Evolutionary conservation across 2,113 vertebrate genomes (phyloP), one percentile per base, ranked within the genome.

Genomic region (Microtus pennsylvanicus): DNA sequence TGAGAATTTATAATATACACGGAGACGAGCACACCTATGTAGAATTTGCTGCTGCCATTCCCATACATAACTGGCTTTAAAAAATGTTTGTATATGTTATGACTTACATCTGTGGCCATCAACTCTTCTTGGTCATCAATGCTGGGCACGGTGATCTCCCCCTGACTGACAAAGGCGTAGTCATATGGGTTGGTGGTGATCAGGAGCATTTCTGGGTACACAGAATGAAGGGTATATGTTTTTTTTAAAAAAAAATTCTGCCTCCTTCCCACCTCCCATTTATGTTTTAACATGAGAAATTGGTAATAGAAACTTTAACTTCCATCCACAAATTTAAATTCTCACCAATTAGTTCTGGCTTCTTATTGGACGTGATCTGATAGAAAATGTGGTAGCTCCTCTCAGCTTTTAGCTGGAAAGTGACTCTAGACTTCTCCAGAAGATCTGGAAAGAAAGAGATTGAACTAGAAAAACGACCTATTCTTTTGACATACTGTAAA

Each of bases 131-230:
- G 97, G 58, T 99, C 99, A 97, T 99, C 97, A 94, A 99, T 99
- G 94, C 99, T 99, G n/a, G 99, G 98, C 19, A 99, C 99, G 1
- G 97, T 98, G 96, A 99, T 98, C 83, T 99, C 99, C 13, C 99
- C 99, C 94, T 99, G 98, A 96, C 99, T 99, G 87, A 99, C 93
- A 6, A 94, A 99, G 3, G 97, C 98, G 13, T 72, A 99, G 96
- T 99, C 99, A 0, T 98, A 99, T 1, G 99, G 99, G 93, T 99
- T 99, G 94, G 99, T 99, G 87, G 99, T 99, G 95, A 99, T 99
- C 88, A 99, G 99, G 0, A 99, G 99, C 98, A 99, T 98, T 86
- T 99, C 99, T 99, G 88, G 75, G 93, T 16, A 96, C 82, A 8
- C 11, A 83, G 50, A 76, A 74, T 17, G 80, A 45, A 93, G 17